phyloP scores from a whole-genome alignment of 2,113 vertebrate genomes.

The Spheniscus mendiculus region DNA sequence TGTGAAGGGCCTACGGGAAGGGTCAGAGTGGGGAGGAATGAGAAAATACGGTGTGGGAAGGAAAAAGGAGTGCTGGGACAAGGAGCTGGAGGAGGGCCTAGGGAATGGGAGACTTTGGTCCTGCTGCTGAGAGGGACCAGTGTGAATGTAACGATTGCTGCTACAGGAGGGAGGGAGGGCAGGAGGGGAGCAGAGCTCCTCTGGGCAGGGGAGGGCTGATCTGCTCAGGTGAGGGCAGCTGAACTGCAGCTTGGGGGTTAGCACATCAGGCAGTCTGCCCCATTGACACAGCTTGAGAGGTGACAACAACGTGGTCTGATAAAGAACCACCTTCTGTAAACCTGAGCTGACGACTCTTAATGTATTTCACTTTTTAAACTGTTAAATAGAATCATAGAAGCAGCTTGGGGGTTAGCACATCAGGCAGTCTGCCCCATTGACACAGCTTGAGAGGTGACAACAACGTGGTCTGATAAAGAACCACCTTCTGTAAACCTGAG shows the following conservation, averaged over 20 bases:
- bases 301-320: background rate
- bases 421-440: background rate
- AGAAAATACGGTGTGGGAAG: background rate
- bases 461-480: background rate
- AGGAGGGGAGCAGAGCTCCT: background rate
- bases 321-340: background rate
- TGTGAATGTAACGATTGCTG: background rate
- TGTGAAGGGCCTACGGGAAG: background rate
- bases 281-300: rapidly evolving
- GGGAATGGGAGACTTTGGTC: background rate
- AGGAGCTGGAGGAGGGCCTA: background rate
- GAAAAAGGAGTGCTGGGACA: background rate
- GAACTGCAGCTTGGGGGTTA: background rate
- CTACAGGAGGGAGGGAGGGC: background rate
- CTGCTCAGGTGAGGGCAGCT: too few relatives aligned
- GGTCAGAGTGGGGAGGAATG: background rate
- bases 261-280: background rate
- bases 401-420: background rate
- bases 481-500: background rate
- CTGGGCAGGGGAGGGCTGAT: too few relatives aligned
- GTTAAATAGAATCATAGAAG: background rate
- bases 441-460: too few relatives aligned
- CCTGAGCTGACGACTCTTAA: background rate
- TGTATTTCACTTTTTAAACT: background rate
- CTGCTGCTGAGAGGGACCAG: background rate